Percentiles rank a stretch among this genome's conserved stretches.
Conservation (phyloP, 2,888 invertebrate genomes). For the Frankliniella fusca region DNA sequence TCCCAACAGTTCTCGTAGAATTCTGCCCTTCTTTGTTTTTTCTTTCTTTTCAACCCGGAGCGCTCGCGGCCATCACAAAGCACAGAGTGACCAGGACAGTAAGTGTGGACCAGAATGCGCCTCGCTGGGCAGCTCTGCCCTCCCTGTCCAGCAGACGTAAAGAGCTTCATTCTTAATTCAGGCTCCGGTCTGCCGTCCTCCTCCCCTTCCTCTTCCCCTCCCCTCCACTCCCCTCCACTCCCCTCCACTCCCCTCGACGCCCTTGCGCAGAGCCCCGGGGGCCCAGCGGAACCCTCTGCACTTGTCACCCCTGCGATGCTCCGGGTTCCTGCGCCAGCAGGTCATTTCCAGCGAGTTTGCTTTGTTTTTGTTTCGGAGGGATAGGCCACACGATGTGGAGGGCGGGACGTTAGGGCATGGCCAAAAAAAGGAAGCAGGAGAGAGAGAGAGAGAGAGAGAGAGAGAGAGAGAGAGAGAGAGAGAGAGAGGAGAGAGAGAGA, state of each 20-base stretch:
- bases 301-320: slow-evolving; percentile 25
- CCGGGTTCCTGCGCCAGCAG: slow-evolving; percentile 32
- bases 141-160: neutral
- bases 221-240: no score
- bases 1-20: no score
- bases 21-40: no score
- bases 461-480: no score
- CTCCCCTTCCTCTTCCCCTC: no score
- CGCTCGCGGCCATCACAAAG: neutral
- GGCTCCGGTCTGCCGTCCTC: neutral
- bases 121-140: neutral
- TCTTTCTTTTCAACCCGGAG: no score
- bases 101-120: neutral
- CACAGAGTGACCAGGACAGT: neutral
- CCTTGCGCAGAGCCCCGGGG: slow-evolving; percentile 35
- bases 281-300: neutral
- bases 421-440: no score
- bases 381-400: no score
- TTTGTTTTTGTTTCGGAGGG: no score
- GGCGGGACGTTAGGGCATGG: no score
- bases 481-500: neutral
- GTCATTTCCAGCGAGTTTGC: neutral
- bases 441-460: no score
- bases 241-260: slow-evolving; percentile 36
- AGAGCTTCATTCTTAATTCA: slow-evolving; percentile 16